These are phyloP conservation scores for Rhopalosiphum maidis DNA, from an alignment of 1,140 invertebrate species.

Conservation along the genomic window DNA sequence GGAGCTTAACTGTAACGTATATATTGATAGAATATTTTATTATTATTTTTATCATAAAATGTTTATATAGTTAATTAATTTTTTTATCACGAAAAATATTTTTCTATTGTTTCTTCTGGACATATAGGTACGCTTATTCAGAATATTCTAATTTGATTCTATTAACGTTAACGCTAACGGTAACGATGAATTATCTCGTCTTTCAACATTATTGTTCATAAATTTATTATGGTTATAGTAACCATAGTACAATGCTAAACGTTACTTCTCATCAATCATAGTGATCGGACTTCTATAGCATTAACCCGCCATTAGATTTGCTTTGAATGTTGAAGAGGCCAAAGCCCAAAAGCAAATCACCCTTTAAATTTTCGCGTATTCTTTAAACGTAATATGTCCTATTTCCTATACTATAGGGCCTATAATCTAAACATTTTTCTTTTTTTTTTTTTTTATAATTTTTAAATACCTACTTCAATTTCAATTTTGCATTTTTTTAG, in stretches of 20 bases:
- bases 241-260: not conserved
- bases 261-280: not conserved
- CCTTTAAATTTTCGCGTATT: not conserved
- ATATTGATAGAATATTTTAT: too few relatives aligned
- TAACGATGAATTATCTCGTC: not conserved
- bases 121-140: not conserved
- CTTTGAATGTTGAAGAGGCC: not conserved
- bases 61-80: too few relatives aligned
- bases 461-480: not conserved
- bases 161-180: not conserved
- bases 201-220: not conserved
- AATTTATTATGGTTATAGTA: not conserved
- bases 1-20: too few relatives aligned
- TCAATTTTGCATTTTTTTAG: not conserved
- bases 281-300: not conserved
- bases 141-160: not conserved
- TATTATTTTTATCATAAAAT: too few relatives aligned
- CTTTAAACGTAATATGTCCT: not conserved
- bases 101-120: too few relatives aligned
- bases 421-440: not conserved
- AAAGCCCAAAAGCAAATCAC: not conserved
- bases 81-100: not conserved
- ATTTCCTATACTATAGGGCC: too few relatives aligned
- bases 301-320: not conserved
- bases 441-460: not conserved